A percentile compares a stretch with the other conserved stretches of the same genome.
These are phyloP conservation scores for Gopherus flavomarginatus DNA, from an alignment of 2,113 vertebrate species.

Conservation along the genomic window DNA sequence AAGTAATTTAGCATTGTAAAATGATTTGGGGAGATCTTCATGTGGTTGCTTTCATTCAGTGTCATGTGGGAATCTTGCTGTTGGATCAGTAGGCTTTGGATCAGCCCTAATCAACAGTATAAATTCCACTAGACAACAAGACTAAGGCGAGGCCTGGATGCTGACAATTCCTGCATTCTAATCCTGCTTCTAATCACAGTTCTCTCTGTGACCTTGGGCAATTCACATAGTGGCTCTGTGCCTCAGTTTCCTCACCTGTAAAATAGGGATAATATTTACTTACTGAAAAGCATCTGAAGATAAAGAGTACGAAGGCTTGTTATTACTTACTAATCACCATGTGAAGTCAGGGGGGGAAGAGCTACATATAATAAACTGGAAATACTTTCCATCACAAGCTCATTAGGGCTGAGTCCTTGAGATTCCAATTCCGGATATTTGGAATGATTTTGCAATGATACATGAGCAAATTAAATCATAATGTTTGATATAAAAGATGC, in stretches of 20 bases:
- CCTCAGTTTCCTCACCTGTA: not conserved
- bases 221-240: not conserved
- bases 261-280: conserved; percentile 44
- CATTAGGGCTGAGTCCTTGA: not conserved
- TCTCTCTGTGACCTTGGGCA: not conserved
- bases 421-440: not conserved
- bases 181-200: not conserved
- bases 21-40: not conserved
- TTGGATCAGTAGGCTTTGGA: conserved; percentile 24
- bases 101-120: conserved; percentile 55
- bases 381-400: not conserved
- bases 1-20: not conserved
- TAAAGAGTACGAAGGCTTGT: conserved; percentile 45
- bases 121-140: not conserved
- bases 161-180: not conserved
- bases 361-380: not conserved
- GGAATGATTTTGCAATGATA: not conserved
- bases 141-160: not conserved
- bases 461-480: not conserved
- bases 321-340: conserved; percentile 38
- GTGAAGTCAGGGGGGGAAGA: conserved; percentile 21
- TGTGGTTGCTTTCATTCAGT: not conserved
- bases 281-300: not conserved
- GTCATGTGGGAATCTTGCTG: not conserved
- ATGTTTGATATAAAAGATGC: not conserved